These are phyloP conservation scores for Villa cingulata DNA, from an alignment of 2,888 invertebrate genomes.

Conservation along the genomic window DNA sequence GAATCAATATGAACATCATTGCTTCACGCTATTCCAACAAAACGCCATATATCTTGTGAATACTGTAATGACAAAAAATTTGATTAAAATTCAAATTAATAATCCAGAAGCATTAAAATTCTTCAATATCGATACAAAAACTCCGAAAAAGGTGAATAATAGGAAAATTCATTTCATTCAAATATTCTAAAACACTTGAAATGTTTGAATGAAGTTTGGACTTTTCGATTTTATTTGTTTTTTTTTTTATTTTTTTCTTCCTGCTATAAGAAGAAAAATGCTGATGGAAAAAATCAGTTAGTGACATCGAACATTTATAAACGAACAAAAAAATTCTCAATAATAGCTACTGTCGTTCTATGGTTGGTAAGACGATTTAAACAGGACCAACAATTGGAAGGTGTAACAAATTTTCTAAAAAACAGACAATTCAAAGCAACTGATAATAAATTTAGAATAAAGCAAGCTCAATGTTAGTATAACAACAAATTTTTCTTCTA, in stretches of 20 bases:
- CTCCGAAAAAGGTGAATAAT: no score
- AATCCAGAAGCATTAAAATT: constrained; percentile 15
- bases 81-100: constrained; percentile 45
- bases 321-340: constrained; percentile 27
- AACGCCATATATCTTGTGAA: constrained; percentile 50
- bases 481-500: no score
- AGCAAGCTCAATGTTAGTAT: constrained; percentile 29
- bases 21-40: constrained; percentile 57
- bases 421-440: constrained; percentile 14
- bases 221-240: not conserved
- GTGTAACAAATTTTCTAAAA: constrained; percentile 21
- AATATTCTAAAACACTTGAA: no score
- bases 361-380: constrained; percentile 26
- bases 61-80: constrained; percentile 52
- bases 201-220: not conserved
- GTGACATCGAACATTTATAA: constrained; percentile 2
- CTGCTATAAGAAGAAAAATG: no score
- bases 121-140: not conserved
- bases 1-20: constrained; percentile 58
- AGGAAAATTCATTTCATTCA: not conserved
- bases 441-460: constrained; percentile 20
- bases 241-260: constrained; percentile 3
- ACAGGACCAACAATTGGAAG: constrained; percentile 22
- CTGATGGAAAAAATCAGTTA: not conserved
- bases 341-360: constrained; percentile 29